Percentiles rank a stretch among this genome's conserved stretches.
These are phyloP conservation scores for Coilia nasus DNA, from an alignment of 2,797 vertebrate genomes.

Conservation along the genomic window DNA sequence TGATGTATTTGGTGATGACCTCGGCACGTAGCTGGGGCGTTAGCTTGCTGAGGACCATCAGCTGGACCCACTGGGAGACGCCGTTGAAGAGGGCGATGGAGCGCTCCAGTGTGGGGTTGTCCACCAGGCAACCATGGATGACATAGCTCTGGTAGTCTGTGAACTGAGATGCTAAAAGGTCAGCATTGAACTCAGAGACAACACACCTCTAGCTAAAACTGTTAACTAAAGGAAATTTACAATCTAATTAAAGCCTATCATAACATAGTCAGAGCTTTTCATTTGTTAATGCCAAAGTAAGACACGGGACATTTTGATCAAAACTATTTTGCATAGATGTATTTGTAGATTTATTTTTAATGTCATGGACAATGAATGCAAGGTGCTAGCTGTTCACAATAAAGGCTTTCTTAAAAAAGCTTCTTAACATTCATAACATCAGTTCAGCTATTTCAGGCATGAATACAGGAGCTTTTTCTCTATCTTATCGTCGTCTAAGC, in stretches of 20 bases:
- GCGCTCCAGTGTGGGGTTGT: slow-evolving; percentile 93
- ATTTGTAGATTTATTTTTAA: neutral
- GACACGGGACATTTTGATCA: too few species aligned
- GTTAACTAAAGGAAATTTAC: neutral
- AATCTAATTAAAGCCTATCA: neutral
- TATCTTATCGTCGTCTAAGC: slow-evolving; percentile 9
- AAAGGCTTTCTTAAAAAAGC: slow-evolving; percentile 5
- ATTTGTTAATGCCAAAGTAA: too few species aligned
- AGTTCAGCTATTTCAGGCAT: neutral
- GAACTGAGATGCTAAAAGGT: slow-evolving; percentile 74
- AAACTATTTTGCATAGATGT: too few species aligned
- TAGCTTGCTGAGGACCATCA: slow-evolving; percentile 98
- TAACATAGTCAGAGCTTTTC: too few species aligned
- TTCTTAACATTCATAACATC: neutral
- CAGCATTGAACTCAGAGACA: neutral
- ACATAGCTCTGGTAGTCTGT: slow-evolving; percentile 97
- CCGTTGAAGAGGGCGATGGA: slow-evolving; percentile 96
- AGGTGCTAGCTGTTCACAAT: neutral
- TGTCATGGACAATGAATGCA: neutral
- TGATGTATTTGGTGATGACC: slow-evolving; percentile 96
- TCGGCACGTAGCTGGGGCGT: slow-evolving; percentile 92
- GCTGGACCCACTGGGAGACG: slow-evolving; percentile 96
- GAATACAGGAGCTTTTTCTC: neutral
- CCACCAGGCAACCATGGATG: slow-evolving; percentile 88
- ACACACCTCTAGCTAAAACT: neutral